Evolutionary conservation across 92 coral and sea anemone genomes (phyloP).

Genomic region (Heteractis magnifica): DNA sequence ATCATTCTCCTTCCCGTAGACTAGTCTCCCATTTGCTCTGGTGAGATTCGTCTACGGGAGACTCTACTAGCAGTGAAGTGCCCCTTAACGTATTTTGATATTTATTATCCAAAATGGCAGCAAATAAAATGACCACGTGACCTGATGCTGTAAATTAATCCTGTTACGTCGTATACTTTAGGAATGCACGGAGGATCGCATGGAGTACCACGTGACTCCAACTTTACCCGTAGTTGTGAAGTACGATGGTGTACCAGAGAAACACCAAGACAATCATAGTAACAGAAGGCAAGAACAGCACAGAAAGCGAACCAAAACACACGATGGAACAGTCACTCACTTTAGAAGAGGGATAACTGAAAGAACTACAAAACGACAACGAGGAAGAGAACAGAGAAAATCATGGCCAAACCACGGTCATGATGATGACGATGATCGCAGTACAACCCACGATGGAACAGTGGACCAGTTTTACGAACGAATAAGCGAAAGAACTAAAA

Average conservation of each 20-base stretch:
- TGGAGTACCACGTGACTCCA: not conserved
- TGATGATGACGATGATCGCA: not conserved
- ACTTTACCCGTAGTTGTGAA: slow-evolving; percentile 44
- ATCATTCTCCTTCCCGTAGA: no score
- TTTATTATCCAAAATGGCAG: no score
- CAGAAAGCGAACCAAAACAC: not conserved
- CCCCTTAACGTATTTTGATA: no score
- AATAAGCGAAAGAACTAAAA: not conserved
- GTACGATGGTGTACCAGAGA: slow-evolving; percentile 36
- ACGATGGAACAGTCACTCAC: not conserved
- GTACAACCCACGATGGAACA: not conserved
- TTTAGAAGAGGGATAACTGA: not conserved
- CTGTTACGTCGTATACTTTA: not conserved
- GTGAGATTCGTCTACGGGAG: no score
- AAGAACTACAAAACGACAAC: not conserved
- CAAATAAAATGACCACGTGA: not conserved
- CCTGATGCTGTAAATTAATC: not conserved
- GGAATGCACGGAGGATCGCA: slow-evolving; percentile 47
- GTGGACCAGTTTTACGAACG: not conserved
- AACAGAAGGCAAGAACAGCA: not conserved
- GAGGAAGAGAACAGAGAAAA: not conserved
- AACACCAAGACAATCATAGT: not conserved
- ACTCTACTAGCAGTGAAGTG: no score
- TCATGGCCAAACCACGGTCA: slow-evolving; percentile 14
- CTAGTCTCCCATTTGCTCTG: no score